Base-by-base conservation (phyloP, 2,888 invertebrate species). In the Plagodis dolabraria region DNA sequence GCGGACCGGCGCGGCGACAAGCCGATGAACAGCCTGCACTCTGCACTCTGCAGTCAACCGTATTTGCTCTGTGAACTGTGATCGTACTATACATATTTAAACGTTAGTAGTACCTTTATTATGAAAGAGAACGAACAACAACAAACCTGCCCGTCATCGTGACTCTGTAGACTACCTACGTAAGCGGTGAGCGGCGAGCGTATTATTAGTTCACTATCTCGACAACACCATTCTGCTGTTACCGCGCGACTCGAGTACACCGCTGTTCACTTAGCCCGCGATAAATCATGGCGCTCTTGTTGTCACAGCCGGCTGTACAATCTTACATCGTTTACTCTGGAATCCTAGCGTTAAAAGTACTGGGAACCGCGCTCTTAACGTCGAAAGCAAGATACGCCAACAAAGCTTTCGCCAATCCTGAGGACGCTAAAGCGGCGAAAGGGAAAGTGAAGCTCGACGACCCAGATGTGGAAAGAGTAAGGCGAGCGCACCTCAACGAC, bases 401-500 rank as follows among this genome's bases (percentile, higher is more conserved):
- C 52, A 82, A 84, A 8, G 71, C 75, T 35, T 87, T 74, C 60
- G 78, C 86, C 0, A 88, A 87, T 65, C 83, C 86, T 7, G 89
- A 89, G 67, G 88, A 88, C 60, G 81, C 84, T 1, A 81, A 75
- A 66, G 2, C 54, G 2, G 34, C 72, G 5, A 75, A 69, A 55
- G 83, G 83, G 10, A 86, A 84, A 67, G 81, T 91, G 51, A 87
- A 83, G 67, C 78, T 64, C 42, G 87, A 87, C 40, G 87, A 90
- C 62, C 81, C 77, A 0, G 70, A 66, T 1, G 77, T 91, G 33
- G 90, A 91, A 68, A 76, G 91, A 5, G 67, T 83, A 2, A 76
- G 91, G 4, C 83, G 94, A 75, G 95, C 95, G 10, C 95, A 96
- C 76, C 87, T 93, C 69, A 96, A 96, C 75, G 96, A 96, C 78